Evolutionary conservation across 35 echinoderm and acorn worm species (phyloP).

Genomic region (Chiridota heheva): DNA sequence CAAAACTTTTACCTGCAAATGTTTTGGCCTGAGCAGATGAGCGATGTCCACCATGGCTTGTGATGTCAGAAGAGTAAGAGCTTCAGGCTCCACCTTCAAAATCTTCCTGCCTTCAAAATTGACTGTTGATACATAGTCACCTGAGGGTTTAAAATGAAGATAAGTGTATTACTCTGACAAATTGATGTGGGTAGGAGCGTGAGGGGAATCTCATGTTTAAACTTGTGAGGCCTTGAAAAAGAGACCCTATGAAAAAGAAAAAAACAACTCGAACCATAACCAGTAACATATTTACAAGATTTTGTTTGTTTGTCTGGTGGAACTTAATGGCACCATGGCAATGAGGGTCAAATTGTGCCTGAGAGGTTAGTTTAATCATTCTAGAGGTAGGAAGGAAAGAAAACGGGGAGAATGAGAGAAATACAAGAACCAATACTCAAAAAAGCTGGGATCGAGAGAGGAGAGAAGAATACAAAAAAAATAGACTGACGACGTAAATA

Average conservation of each 20-base stretch:
- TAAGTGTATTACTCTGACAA: neutral
- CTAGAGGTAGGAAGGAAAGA: too few relatives aligned
- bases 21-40: slow-evolving; percentile 84
- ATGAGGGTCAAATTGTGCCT: too few relatives aligned
- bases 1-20: slow-evolving; percentile 59
- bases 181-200: neutral
- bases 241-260: neutral
- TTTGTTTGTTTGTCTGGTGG: too few relatives aligned
- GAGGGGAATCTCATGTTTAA: neutral
- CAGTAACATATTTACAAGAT: neutral
- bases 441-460: too few relatives aligned
- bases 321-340: too few relatives aligned
- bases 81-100: slow-evolving; percentile 87
- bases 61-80: slow-evolving; percentile 74
- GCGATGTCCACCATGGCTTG: slow-evolving; percentile 97
- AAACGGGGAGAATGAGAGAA: too few relatives aligned
- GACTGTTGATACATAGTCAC: slow-evolving; percentile 85
- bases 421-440: too few relatives aligned
- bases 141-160: slow-evolving; percentile 29
- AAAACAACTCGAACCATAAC: neutral
- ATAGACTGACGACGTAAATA: too few relatives aligned
- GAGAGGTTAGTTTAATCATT: neutral
- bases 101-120: slow-evolving; percentile 87
- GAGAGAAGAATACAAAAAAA: too few relatives aligned
- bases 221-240: neutral